Percentiles rank a stretch among this genome's conserved stretches.
phyloP scores from a whole-genome alignment of 2,113 vertebrate species.

The Ceyx margarethae region DNA sequence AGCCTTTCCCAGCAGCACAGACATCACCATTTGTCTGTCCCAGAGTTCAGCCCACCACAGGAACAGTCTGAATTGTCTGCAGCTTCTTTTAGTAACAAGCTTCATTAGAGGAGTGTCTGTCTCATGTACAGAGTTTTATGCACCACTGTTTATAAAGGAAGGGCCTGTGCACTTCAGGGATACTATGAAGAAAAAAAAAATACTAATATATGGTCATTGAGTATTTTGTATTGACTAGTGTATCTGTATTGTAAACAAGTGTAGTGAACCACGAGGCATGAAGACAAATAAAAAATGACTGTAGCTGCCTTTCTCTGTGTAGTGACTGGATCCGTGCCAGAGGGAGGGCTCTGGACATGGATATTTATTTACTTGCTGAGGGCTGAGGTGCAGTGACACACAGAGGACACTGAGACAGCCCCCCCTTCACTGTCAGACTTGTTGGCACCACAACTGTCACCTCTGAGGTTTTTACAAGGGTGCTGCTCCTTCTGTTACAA shows the following conservation, averaged over 20 bases:
- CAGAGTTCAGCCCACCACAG: not conserved
- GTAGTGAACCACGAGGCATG: slow-evolving; percentile 73
- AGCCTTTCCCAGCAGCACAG: slow-evolving; percentile 34
- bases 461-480: not conserved
- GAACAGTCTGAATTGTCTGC: not conserved
- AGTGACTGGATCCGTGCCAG: rapidly evolving
- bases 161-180: slow-evolving; percentile 70
- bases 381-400: not conserved
- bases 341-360: not conserved
- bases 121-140: slow-evolving; percentile 50
- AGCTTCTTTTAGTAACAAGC: slow-evolving; percentile 39
- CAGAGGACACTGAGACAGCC: rapidly evolving
- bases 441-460: not conserved
- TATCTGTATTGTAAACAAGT: slow-evolving; percentile 74
- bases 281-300: slow-evolving; percentile 71
- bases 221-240: slow-evolving; percentile 74
- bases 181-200: slow-evolving; percentile 59
- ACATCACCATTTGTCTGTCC: not conserved
- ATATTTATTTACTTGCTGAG: not conserved
- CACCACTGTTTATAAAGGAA: slow-evolving; percentile 62
- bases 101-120: slow-evolving; percentile 37
- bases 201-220: slow-evolving; percentile 66
- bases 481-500: not conserved
- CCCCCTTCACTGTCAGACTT: too few species aligned
- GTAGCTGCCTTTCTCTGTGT: slow-evolving; percentile 37